Base-by-base conservation (phyloP, 2,797 vertebrate species). In the Lindbergichthys nudifrons region DNA sequence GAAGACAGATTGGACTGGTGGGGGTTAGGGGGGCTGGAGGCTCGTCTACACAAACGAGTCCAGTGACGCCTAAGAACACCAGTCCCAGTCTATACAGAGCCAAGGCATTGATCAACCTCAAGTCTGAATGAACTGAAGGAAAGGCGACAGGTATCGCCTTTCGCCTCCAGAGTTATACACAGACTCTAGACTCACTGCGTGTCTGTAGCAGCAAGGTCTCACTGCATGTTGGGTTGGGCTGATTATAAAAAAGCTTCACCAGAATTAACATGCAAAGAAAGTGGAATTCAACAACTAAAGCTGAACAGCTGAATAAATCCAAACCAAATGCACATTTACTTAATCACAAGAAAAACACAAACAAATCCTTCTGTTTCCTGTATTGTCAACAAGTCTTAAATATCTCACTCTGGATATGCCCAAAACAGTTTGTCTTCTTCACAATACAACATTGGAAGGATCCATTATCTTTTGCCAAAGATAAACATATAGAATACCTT, bases 1-100 rank as follows among this genome's bases (percentile, higher is more conserved):
- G 62, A 61, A 67, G 87, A 79, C 82, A 77, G 81, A 85, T 76
- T 77, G 67, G 61, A 32, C 39, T 26, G 53, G 70, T 65, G 88
- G 77, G 70, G 62, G 50, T 36, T 19, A 1, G 41, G 18, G 32
- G 47, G 48, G 3, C 9, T 30, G 69, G 39, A 50, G 57, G 64
- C 19, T 65, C 81, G 87, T 92, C 91, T 87, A 91, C 89, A 91
- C 79, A 90, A 93, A 93, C 42, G 82, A 94, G 88, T 72, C 41
- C 82, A 92, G 85, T 93, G 94, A 94, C 93, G 94, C 94, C 93
- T 91, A 30, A 39, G 67, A 89, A 92, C 90, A 92, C 57, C 75
- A 48, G 81, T 75, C 79, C 82, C 92, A 95, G 93, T 93, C 93
- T 84, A 93, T 88, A 94, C 93, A 94, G 94, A 94, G 94, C 91